Percentiles rank a stretch among this genome's conserved stretches.
phyloP scores from a whole-genome alignment of 2,888 invertebrate species.

The Heliconius aoede region DNA sequence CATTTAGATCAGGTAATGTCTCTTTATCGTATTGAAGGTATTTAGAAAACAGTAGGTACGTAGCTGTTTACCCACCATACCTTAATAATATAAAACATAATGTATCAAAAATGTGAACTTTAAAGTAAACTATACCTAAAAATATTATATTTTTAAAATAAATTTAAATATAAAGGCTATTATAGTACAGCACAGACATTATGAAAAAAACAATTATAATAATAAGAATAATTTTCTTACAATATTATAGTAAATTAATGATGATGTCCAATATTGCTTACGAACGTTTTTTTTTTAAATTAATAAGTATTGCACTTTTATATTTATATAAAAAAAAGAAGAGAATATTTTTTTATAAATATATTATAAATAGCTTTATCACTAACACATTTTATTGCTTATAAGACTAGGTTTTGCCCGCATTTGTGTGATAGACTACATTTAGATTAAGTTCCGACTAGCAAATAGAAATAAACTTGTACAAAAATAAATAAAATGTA shows the following conservation, averaged over 20 bases:
- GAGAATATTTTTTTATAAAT: slow-evolving; percentile 49
- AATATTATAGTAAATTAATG: slow-evolving; percentile 50
- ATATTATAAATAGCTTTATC: slow-evolving; percentile 60
- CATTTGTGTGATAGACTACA: slow-evolving; percentile 5
- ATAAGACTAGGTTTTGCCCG: slow-evolving; percentile 58
- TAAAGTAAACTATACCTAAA: too few relatives aligned
- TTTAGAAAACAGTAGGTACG: too few relatives aligned
- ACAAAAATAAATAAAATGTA: background rate
- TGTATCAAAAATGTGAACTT: too few relatives aligned
- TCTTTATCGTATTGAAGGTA: too few relatives aligned
- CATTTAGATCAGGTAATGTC: too few relatives aligned
- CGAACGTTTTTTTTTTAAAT: slow-evolving; percentile 61
- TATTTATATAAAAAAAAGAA: slow-evolving; percentile 51
- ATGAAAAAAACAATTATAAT: slow-evolving; percentile 5
- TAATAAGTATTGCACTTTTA: slow-evolving; percentile 77
- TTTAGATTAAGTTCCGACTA: slow-evolving; percentile 70
- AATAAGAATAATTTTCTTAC: slow-evolving; percentile 7
- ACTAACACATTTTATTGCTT: slow-evolving; percentile 80
- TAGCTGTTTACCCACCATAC: too few relatives aligned
- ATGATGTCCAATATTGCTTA: slow-evolving; percentile 78
- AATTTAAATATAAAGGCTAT: slow-evolving; percentile 12
- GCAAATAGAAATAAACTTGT: background rate
- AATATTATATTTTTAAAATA: too few relatives aligned
- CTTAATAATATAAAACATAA: too few relatives aligned
- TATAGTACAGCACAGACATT: background rate